Conservation (phyloP, 2,113 vertebrate species). For the Hippolais icterina region DNA sequence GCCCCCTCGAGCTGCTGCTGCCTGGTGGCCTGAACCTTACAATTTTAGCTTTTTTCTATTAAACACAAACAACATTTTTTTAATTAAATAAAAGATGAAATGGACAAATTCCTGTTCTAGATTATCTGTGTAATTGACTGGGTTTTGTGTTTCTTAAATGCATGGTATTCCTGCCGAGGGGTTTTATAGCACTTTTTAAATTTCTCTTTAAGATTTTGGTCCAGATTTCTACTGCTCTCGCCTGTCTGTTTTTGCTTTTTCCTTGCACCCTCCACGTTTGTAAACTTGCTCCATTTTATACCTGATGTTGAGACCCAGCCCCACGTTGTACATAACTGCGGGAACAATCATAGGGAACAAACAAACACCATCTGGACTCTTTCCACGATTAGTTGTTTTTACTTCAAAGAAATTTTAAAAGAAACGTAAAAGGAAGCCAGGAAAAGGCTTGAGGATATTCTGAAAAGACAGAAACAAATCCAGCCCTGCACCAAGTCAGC, state of each 20-base stretch:
- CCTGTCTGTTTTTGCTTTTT: conserved; percentile 62
- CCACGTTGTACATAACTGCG: conserved; percentile 74
- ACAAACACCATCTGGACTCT: conserved; percentile 68
- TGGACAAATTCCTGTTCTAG: conserved; percentile 52
- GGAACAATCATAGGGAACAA: conserved; percentile 78
- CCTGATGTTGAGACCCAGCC: conserved; percentile 61
- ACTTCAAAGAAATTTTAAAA: conserved; percentile 40
- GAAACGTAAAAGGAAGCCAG: conserved; percentile 36
- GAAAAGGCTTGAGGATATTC: conserved; percentile 54
- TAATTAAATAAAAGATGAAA: conserved; percentile 39
- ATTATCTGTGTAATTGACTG: conserved; percentile 52
- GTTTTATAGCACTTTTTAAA: conserved; percentile 73
- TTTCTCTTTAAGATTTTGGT: conserved; percentile 67
- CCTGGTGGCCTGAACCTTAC: conserved; percentile 39
- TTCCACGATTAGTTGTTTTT: conserved; percentile 62
- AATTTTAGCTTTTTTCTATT: conserved; percentile 67
- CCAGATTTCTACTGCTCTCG: conserved; percentile 65
- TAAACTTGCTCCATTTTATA: conserved; percentile 68
- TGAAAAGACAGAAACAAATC: conserved; percentile 41
- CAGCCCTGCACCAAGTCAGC: conserved; percentile 63
- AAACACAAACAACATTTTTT: conserved; percentile 54
- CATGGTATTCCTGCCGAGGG: conserved; percentile 63
- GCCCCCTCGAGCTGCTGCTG: conserved; percentile 51
- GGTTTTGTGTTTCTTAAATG: conserved; percentile 70
- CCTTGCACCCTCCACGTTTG: conserved; percentile 52